Evolutionary conservation across 23 tunicate genomes (phyloP), one percentile per base, ranked within the genome.

Genomic region (Ciona savignyi): DNA sequence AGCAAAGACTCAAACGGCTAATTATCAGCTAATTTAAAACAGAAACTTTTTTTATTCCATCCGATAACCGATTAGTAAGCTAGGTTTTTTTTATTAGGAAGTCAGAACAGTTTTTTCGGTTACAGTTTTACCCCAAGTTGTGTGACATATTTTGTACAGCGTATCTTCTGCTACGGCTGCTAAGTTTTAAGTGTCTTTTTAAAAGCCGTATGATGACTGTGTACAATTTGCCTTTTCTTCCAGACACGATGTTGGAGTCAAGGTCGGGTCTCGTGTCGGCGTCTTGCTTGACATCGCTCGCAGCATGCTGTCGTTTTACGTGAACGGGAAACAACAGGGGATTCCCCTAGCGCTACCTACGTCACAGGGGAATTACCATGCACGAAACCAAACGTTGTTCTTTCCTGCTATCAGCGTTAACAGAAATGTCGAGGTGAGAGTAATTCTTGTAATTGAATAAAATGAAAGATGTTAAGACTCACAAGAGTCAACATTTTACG

Each of bases 371-470:
- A 62, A 73, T n/a, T 30, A 23, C 26, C 66, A 74, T 25, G n/a
- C n/a, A n/a, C 6, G 48, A 15, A 51, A 73, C 31, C 51, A 48
- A 27, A n/a, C 48, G 29, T 21, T 76, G 9, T 84, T 49, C 76
- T 84, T 66, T 76, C 97, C 97, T 1, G 97, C 86, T 33, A 73
- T 80, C 25, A 91, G 97, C 60, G 42, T 91, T 20, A 85, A 91
- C 80, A 68, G 71, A 56, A 60, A 78, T 32, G 77, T 73, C 1
- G 85, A 91, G 76, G 88, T 89, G 70, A n/a, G n/a, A n/a, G n/a
- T n/a, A n/a, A n/a, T n/a, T n/a, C n/a, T n/a, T n/a, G n/a, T n/a
- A n/a, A n/a, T n/a, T n/a, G n/a, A n/a, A n/a, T n/a, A n/a, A n/a
- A n/a, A n/a, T n/a, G n/a, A n/a, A n/a, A n/a, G n/a, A n/a, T n/a